These are phyloP conservation scores for Pachyrhynchus sulphureomaculatus DNA, from an alignment of 1,140 invertebrate genomes.

Conservation along the genomic window DNA sequence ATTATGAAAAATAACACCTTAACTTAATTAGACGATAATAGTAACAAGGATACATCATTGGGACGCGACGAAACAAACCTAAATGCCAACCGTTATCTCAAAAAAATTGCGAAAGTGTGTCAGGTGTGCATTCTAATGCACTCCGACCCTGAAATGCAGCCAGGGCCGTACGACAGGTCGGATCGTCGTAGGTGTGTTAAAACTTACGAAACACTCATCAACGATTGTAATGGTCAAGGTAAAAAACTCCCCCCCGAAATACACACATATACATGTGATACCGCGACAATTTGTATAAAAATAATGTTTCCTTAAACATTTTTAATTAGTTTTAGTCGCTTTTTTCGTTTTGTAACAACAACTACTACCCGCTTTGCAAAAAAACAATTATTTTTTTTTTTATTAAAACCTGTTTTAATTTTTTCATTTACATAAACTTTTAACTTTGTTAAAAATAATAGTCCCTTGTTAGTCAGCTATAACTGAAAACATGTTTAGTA, in stretches of 20 bases:
- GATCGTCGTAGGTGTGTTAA: too few relatives aligned
- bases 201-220: conserved; percentile 32
- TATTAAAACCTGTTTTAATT: conserved; percentile 3
- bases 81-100: neutral
- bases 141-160: conserved; percentile 29
- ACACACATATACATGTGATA: conserved; percentile 20
- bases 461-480: too few relatives aligned
- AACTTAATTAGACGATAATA: too few relatives aligned
- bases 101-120: conserved; percentile 18
- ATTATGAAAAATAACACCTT: too few relatives aligned
- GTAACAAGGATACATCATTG: neutral
- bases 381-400: conserved; percentile 7
- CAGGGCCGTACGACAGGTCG: conserved; percentile 35
- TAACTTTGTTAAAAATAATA: too few relatives aligned
- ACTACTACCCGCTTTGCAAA: conserved; percentile 6
- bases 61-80: neutral
- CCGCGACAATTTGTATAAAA: conserved; percentile 33
- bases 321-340: conserved; percentile 32
- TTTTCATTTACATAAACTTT: neutral
- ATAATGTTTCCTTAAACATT: conserved; percentile 30
- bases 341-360: conserved; percentile 4
- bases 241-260: conserved; percentile 36
- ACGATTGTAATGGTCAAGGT: conserved; percentile 42
- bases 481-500: too few relatives aligned
- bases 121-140: conserved; percentile 28